A percentile compares a stretch with the other conserved stretches of the same genome.
Conservation (phyloP, 2,113 vertebrate species). For the Verasper variegatus region DNA sequence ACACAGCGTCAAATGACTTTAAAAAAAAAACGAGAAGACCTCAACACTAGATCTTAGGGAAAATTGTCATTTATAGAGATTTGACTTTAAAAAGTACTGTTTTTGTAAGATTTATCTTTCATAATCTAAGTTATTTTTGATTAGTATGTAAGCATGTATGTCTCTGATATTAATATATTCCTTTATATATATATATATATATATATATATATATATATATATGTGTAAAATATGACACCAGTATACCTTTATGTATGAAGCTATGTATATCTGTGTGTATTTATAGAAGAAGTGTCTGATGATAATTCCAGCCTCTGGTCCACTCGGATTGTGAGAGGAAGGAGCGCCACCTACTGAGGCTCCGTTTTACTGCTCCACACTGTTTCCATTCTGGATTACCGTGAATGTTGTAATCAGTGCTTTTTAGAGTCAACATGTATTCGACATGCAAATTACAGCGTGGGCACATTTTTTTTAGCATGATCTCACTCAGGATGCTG, state of each 20-base stretch:
- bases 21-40: conserved; percentile 75
- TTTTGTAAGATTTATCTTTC: conserved; percentile 75
- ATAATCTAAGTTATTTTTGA: conserved; percentile 82
- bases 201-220: conserved; percentile 63
- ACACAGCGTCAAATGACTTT: conserved; percentile 49
- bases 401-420: conserved; percentile 8
- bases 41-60: conserved; percentile 73
- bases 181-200: conserved; percentile 63
- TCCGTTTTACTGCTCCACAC: conserved; percentile 46
- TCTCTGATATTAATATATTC: conserved; percentile 87
- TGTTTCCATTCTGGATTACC: conserved; percentile 18
- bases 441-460: neutral
- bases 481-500: conserved; percentile 29
- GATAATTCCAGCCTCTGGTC: conserved; percentile 65
- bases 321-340: conserved; percentile 41
- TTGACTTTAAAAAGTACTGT: conserved; percentile 70
- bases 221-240: conserved; percentile 76
- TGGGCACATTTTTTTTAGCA: conserved; percentile 11
- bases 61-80: conserved; percentile 64
- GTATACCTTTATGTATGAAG: conserved; percentile 74
- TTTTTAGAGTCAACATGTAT: neutral
- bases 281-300: conserved; percentile 76
- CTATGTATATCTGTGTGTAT: conserved; percentile 79
- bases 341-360: conserved; percentile 70
- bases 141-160: conserved; percentile 81